phyloP scores from a whole-genome alignment of 2,113 vertebrate genomes.

The Irena cyanogastra region DNA sequence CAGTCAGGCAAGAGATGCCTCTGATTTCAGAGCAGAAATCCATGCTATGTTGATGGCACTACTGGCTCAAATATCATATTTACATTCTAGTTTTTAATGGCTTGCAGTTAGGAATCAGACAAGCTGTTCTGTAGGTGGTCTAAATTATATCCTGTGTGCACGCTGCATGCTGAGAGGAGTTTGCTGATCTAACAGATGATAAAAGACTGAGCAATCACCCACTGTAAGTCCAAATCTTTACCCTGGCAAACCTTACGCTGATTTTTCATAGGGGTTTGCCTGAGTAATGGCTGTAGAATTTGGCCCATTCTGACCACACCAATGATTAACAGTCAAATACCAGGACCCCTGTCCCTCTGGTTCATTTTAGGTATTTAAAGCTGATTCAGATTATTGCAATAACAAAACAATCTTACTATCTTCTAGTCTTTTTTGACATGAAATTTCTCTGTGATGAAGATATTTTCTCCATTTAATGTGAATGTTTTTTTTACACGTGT shows the following conservation, averaged over 20 bases:
- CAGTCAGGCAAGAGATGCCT: constrained; percentile 20
- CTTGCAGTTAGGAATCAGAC: constrained; percentile 34
- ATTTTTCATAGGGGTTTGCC: constrained; percentile 14
- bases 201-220: constrained; percentile 29
- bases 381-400: neutral
- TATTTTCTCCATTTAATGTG: neutral
- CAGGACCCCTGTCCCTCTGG: neutral
- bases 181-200: constrained; percentile 58
- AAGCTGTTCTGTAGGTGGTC: constrained; percentile 58
- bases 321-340: neutral
- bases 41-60: neutral
- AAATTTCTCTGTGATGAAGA: neutral
- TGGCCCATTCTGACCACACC: neutral
- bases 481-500: neutral
- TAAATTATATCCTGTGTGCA: constrained; percentile 30
- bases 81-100: constrained; percentile 52
- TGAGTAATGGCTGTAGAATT: constrained; percentile 22
- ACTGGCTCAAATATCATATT: constrained; percentile 39
- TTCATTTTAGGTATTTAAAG: neutral
- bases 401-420: neutral
- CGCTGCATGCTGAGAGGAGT: neutral
- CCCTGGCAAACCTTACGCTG: constrained; percentile 10
- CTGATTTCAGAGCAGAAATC: constrained; percentile 10
- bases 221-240: constrained; percentile 44
- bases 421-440: neutral